These are phyloP conservation scores for Takifugu ocellatus DNA, from an alignment of 2,797 vertebrate species.

Conservation along the genomic window DNA sequence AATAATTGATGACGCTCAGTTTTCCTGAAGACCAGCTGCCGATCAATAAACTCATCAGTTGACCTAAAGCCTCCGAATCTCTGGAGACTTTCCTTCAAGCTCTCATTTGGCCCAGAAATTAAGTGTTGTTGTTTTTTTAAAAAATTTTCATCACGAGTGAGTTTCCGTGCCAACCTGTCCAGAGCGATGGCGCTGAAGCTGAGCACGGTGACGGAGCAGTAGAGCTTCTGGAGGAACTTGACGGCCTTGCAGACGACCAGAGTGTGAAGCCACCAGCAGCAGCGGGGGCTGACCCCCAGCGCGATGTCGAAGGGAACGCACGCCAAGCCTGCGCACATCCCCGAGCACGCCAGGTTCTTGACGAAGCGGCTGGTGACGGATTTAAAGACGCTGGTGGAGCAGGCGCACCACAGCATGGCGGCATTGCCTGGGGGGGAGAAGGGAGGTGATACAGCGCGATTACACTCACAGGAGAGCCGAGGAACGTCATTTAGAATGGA, in stretches of 20 bases:
- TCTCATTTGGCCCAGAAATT: not conserved
- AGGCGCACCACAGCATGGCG: conserved; percentile 93
- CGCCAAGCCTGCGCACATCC: conserved; percentile 89
- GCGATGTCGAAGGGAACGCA: conserved; percentile 94
- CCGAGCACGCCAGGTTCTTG: conserved; percentile 92
- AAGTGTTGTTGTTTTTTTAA: not conserved
- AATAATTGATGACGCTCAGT: too few relatives aligned
- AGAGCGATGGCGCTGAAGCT: conserved; percentile 94
- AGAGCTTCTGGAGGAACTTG: conserved; percentile 96
- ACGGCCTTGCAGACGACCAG: conserved; percentile 88
- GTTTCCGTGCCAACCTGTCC: conserved; percentile 82
- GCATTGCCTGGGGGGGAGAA: conserved; percentile 81
- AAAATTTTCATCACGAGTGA: not conserved
- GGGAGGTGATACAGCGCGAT: not conserved
- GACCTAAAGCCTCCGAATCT: too few relatives aligned
- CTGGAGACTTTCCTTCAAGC: too few relatives aligned
- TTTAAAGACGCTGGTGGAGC: conserved; percentile 90
- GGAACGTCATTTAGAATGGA: too few relatives aligned
- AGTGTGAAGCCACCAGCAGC: conserved; percentile 93
- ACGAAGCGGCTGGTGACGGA: conserved; percentile 94
- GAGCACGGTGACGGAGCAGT: conserved; percentile 94
- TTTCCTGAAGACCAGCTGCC: too few relatives aligned
- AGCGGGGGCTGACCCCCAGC: conserved; percentile 87
- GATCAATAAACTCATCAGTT: too few relatives aligned
- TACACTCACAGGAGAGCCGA: too few relatives aligned